These are phyloP conservation scores for Piaya cayana DNA, from an alignment of 2,113 vertebrate species.

Conservation along the genomic window DNA sequence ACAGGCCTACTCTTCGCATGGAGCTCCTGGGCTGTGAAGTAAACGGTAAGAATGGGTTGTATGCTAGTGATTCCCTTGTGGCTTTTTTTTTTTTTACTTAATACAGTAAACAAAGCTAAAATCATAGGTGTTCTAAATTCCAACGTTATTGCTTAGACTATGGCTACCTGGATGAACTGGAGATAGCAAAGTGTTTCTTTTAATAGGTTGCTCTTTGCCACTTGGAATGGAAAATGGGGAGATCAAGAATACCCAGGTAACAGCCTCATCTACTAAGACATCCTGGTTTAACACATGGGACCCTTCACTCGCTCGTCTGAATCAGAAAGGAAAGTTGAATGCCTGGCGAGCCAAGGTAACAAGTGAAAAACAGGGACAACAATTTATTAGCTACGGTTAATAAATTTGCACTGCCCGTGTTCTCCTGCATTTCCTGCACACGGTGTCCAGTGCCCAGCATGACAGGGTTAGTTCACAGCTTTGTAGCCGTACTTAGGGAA, in stretches of 20 bases:
- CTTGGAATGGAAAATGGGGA: conserved; percentile 83
- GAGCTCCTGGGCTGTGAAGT: conserved; percentile 92
- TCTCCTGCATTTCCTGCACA: rapidly evolving
- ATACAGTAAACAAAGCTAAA: neutral
- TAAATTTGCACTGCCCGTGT: neutral
- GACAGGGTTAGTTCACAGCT: neutral
- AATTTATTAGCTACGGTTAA: neutral
- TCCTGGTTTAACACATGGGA: conserved; percentile 81
- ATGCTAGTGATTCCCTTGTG: neutral
- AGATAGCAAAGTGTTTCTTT: neutral
- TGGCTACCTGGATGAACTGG: neutral
- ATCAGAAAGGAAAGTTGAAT: conserved; percentile 78
- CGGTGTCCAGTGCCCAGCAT: neutral
- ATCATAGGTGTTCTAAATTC: neutral
- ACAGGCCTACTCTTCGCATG: conserved; percentile 87
- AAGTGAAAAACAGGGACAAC: neutral
- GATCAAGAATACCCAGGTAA: conserved; percentile 79
- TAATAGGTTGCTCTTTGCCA: conserved; percentile 85
- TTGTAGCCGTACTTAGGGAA: neutral
- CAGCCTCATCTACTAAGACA: conserved; percentile 80
- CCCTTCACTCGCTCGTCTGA: conserved; percentile 82
- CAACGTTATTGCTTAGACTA: neutral
- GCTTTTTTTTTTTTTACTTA: neutral
- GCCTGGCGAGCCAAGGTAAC: conserved; percentile 89
- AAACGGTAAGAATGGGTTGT: conserved; percentile 79